Evolutionary conservation across 2,888 invertebrate species (phyloP).

Genomic region (Kryphioiulus occultus): DNA sequence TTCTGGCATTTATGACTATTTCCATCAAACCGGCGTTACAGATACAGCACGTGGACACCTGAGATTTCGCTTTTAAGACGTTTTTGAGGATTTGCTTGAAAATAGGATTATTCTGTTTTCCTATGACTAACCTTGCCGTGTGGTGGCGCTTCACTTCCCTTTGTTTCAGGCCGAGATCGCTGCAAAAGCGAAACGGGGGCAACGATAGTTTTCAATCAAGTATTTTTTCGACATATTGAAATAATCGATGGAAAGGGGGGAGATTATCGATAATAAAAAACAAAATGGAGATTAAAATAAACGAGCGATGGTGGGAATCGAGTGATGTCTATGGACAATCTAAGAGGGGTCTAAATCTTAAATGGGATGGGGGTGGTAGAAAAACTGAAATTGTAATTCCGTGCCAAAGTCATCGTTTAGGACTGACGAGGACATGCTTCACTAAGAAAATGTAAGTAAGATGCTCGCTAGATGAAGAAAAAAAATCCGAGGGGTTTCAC

Average conservation of each 20-base stretch:
- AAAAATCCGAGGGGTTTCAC: neutral
- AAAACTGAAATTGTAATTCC: neutral
- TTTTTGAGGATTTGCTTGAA: too few species aligned
- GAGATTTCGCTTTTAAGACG: too few species aligned
- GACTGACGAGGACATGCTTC: conserved; percentile 25
- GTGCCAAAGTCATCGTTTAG: conserved; percentile 28
- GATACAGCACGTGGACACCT: too few species aligned
- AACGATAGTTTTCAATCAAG: conserved; percentile 33
- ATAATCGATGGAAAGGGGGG: neutral
- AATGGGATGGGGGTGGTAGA: neutral
- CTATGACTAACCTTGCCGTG: conserved; percentile 25
- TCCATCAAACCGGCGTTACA: too few species aligned
- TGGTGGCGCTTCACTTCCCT: conserved; percentile 24
- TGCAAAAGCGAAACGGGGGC: conserved; percentile 29
- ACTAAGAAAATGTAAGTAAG: neutral
- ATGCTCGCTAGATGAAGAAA: neutral
- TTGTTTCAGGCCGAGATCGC: conserved; percentile 17
- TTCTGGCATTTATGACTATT: too few species aligned
- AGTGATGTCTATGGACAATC: neutral
- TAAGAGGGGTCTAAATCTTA: neutral
- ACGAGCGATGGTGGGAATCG: neutral
- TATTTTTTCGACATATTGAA: neutral
- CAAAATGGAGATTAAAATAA: neutral
- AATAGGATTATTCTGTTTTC: neutral
- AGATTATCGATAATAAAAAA: neutral